phyloP scores from a whole-genome alignment of 2,888 invertebrate genomes.

The Helicoverpa assulta region DNA sequence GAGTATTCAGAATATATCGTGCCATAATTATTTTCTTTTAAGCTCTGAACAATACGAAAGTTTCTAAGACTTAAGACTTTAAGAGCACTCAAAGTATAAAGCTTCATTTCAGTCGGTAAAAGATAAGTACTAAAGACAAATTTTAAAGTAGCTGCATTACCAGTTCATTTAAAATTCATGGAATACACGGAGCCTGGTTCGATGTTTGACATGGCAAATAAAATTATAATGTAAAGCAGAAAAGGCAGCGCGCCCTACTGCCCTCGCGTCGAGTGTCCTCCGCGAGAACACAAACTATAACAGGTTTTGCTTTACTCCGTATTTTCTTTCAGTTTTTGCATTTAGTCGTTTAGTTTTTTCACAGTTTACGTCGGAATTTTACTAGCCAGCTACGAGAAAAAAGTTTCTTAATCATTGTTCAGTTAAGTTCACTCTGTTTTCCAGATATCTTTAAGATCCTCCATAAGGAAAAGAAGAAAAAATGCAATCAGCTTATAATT shows the following conservation, averaged over 20 bases:
- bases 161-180: conserved; percentile 53
- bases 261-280: conserved; percentile 43
- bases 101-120: conserved; percentile 47
- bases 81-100: conserved; percentile 51
- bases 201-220: conserved; percentile 48
- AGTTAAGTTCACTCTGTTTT: too few species aligned
- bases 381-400: background rate
- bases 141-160: conserved; percentile 52
- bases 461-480: too few species aligned
- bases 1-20: conserved; percentile 21
- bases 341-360: conserved; percentile 6
- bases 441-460: too few species aligned
- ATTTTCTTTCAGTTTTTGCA: conserved; percentile 19
- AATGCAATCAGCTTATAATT: too few species aligned
- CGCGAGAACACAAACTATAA: conserved; percentile 34
- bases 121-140: conserved; percentile 47
- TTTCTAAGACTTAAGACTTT: conserved; percentile 45
- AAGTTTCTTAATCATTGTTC: background rate
- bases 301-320: conserved; percentile 27
- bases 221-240: conserved; percentile 45
- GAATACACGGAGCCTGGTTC: conserved; percentile 33
- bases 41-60: conserved; percentile 42
- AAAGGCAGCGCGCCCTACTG: conserved; percentile 43
- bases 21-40: conserved; percentile 43
- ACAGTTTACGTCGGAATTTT: background rate